These are phyloP conservation scores for Epicauta chinensis DNA, from an alignment of 1,140 invertebrate species.

Conservation along the genomic window DNA sequence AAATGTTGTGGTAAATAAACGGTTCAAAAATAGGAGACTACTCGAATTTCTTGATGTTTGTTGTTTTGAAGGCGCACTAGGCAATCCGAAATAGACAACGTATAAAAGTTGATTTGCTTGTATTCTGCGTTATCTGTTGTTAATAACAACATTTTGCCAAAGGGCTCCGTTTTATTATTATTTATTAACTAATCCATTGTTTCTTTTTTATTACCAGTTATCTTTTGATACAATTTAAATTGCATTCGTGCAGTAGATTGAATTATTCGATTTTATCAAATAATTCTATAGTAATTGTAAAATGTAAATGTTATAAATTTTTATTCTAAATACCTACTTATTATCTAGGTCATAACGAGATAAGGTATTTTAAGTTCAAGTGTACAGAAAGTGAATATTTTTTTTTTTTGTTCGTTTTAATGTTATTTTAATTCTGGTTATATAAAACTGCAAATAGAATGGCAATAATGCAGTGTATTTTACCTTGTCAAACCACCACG, in stretches of 20 bases:
- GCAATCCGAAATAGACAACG: too few species aligned
- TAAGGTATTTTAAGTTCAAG: conserved; percentile 6
- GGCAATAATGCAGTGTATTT: background rate
- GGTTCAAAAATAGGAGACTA: too few species aligned
- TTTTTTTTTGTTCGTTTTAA: background rate
- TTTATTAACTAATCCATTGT: background rate
- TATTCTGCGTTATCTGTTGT: too few species aligned
- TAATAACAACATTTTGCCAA: too few species aligned
- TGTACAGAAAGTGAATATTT: conserved; percentile 7
- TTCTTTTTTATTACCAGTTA: background rate
- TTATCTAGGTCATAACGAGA: conserved; percentile 7
- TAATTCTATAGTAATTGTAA: background rate
- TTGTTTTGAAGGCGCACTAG: too few species aligned
- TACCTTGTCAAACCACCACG: background rate
- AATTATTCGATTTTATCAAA: background rate
- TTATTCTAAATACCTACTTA: conserved; percentile 9
- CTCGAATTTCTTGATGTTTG: too few species aligned
- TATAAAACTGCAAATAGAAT: background rate
- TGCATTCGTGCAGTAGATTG: background rate
- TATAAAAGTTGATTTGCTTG: too few species aligned
- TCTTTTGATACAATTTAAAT: background rate
- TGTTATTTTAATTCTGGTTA: too few species aligned
- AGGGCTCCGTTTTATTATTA: background rate
- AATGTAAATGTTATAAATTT: conserved; percentile 6
- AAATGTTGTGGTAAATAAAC: too few species aligned